Conservation (phyloP, 2,888 invertebrate genomes). For the Pachliopta kotzebuea region DNA sequence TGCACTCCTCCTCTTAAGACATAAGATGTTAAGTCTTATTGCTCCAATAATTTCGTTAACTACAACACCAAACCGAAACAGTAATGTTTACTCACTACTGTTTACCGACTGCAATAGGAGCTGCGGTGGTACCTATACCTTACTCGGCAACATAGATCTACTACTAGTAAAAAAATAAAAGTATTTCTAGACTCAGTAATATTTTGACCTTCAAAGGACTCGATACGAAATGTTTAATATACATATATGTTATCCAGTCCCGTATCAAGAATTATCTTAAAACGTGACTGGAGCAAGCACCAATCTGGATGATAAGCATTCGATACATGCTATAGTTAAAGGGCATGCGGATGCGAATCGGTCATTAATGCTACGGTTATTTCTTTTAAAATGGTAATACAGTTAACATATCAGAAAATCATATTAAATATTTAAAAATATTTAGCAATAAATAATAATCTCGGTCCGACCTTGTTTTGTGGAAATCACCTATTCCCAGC, state of each 20-base stretch:
- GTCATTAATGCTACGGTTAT: conserved; percentile 8
- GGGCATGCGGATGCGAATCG: conserved; percentile 20
- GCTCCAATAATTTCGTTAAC: no score
- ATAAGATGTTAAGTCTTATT: no score
- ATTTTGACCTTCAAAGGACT: not conserved
- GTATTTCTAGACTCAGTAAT: not conserved
- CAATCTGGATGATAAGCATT: conserved; percentile 26
- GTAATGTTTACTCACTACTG: no score
- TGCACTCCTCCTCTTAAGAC: no score
- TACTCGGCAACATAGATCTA: no score
- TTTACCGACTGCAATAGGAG: no score
- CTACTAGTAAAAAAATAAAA: no score
- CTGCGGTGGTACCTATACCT: no score
- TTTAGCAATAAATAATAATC: not conserved
- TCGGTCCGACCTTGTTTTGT: no score
- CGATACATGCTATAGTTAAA: conserved; percentile 22
- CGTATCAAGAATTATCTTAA: conserved; percentile 21
- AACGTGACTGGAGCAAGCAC: conserved; percentile 22
- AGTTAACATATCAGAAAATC: not conserved
- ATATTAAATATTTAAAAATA: not conserved
- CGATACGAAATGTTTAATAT: conserved; percentile 3
- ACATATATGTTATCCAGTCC: conserved; percentile 9
- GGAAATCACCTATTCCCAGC: no score
- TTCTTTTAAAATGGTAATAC: not conserved
- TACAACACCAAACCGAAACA: no score